Conservation (phyloP, 2,888 invertebrate genomes). For the Celastrina argiolus region DNA sequence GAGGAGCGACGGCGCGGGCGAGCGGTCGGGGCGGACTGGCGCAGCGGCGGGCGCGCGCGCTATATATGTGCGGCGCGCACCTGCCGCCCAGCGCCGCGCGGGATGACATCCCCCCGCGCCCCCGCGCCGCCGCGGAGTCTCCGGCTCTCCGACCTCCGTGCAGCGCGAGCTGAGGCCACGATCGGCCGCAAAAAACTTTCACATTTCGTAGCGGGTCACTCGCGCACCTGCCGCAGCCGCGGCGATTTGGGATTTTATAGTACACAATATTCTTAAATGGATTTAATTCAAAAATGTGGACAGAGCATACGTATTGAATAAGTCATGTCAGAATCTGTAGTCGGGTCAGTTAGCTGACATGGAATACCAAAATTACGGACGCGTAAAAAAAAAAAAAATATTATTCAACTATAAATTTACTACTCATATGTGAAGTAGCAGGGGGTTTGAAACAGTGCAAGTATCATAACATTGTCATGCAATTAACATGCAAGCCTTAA, state of each 20-base stretch:
- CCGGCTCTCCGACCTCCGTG: neutral
- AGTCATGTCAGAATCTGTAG: no score
- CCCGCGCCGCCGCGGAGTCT: neutral
- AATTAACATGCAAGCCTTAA: no score
- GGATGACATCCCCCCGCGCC: neutral
- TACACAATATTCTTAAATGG: neutral
- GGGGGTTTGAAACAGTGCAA: no score
- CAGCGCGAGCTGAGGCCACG: neutral
- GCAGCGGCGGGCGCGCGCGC: constrained; percentile 26
- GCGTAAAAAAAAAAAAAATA: no score
- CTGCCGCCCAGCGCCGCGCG: neutral
- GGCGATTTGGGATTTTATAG: neutral
- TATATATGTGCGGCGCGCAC: constrained; percentile 30
- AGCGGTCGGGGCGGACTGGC: constrained; percentile 19
- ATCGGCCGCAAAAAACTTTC: constrained; percentile 7
- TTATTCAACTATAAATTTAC: no score
- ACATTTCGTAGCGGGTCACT: constrained; percentile 7
- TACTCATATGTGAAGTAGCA: no score
- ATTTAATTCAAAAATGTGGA: neutral
- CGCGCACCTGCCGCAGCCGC: constrained; percentile 23
- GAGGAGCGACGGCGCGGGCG: neutral
- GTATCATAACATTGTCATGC: no score
- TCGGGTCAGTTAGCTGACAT: no score
- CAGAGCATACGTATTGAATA: no score
- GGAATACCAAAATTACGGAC: no score